These are phyloP conservation scores for Mystacides longicornis DNA, from an alignment of 2,888 invertebrate species.

Conservation along the genomic window DNA sequence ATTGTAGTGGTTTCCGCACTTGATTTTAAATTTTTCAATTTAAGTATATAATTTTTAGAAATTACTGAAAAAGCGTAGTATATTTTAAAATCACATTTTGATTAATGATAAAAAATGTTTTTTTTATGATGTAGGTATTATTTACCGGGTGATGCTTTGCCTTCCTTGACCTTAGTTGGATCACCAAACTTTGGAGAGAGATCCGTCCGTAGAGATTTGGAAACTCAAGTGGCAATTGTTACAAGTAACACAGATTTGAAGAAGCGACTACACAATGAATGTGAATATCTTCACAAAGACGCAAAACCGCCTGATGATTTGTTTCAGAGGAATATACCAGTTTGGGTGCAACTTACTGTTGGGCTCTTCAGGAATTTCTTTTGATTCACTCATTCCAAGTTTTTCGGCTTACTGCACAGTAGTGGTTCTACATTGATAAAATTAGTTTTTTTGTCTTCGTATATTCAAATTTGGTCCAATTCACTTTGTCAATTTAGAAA, in stretches of 20 bases:
- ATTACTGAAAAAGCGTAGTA: too few species aligned
- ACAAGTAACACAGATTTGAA: slow-evolving; percentile 64
- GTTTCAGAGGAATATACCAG: slow-evolving; percentile 61
- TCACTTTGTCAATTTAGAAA: too few species aligned
- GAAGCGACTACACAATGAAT: slow-evolving; percentile 65
- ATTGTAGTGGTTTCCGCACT: too few species aligned
- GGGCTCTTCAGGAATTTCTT: slow-evolving; percentile 70
- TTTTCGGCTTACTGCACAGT: too few species aligned
- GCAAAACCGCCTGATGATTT: slow-evolving; percentile 58
- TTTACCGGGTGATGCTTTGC: slow-evolving; percentile 58
- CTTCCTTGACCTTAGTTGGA: slow-evolving; percentile 80
- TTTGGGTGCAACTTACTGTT: slow-evolving; percentile 74
- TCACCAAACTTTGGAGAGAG: slow-evolving; percentile 93
- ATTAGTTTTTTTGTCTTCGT: too few species aligned
- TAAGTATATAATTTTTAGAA: too few species aligned
- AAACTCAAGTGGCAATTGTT: slow-evolving; percentile 84
- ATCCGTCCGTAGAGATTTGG: slow-evolving; percentile 86
- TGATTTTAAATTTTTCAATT: too few species aligned
- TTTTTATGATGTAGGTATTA: slow-evolving; percentile 55
- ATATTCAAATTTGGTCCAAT: too few species aligned
- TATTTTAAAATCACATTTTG: too few species aligned
- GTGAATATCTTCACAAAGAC: slow-evolving; percentile 59
- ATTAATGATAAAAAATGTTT: too few species aligned
- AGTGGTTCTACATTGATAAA: too few species aligned
- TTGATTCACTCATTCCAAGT: too few species aligned